Conservation (phyloP, 2,888 invertebrate species). For the Drosophila affinis region DNA sequence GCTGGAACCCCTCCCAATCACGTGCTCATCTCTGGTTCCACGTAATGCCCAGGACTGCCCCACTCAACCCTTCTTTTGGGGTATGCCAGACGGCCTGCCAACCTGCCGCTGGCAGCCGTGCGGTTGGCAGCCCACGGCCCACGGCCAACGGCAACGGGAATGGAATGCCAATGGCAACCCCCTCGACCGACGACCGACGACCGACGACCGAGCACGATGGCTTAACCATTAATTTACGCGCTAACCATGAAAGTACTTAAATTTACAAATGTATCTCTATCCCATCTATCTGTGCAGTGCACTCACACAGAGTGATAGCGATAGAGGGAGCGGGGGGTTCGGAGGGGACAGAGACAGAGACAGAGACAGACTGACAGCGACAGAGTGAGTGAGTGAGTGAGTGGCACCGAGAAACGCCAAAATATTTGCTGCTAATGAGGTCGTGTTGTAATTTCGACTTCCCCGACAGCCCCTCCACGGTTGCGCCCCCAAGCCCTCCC, state of each 20-base stretch:
- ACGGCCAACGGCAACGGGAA: constrained; percentile 35
- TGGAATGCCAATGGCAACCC: constrained; percentile 30
- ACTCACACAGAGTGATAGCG: constrained; percentile 22
- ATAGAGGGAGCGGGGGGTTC: too few relatives aligned
- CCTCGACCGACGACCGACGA: constrained; percentile 23
- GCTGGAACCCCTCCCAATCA: neutral
- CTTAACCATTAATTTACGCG: constrained; percentile 73
- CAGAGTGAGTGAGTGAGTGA: constrained; percentile 28
- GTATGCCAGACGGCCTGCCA: neutral
- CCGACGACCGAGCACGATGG: constrained; percentile 42
- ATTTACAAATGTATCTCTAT: constrained; percentile 70
- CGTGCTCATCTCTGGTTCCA: constrained; percentile 6
- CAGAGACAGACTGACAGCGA: constrained; percentile 5
- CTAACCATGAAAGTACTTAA: constrained; percentile 71
- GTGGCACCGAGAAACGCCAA: constrained; percentile 33
- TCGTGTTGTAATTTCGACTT: constrained; percentile 52
- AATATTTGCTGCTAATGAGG: constrained; percentile 70
- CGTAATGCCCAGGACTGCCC: constrained; percentile 19
- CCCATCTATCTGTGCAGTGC: constrained; percentile 42
- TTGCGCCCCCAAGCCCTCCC: neutral
- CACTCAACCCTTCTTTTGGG: constrained; percentile 25
- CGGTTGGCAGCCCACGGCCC: constrained; percentile 45
- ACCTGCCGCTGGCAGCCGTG: constrained; percentile 8
- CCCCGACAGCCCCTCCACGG: neutral
- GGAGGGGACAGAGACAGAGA: neutral